A percentile compares a stretch with the other conserved stretches of the same genome.
Conservation (phyloP, 1,140 invertebrate species). For the Calliphora vicina region DNA sequence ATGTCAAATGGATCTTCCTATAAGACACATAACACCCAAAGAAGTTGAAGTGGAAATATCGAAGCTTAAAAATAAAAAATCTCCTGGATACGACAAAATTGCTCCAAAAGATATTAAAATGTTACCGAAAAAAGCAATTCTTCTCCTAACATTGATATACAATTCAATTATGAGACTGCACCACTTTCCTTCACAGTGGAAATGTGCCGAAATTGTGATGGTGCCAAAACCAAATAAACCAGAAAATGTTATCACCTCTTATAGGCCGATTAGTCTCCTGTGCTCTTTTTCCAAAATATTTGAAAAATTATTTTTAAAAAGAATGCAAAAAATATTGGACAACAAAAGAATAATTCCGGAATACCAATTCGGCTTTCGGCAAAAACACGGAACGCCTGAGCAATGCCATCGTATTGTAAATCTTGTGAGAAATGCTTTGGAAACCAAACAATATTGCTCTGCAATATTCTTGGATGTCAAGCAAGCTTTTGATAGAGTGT, state of each 20-base stretch:
- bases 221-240: neutral
- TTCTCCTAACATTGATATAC: conserved; percentile 37
- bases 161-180: conserved; percentile 37
- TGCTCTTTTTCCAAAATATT: conserved; percentile 50
- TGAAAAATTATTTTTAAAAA: conserved; percentile 48
- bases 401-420: neutral
- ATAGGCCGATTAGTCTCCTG: conserved; percentile 42
- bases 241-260: neutral
- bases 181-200: neutral
- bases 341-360: conserved; percentile 36
- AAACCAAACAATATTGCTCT: conserved; percentile 28
- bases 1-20: conserved; percentile 34
- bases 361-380: conserved; percentile 50
- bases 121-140: conserved; percentile 39
- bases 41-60: conserved; percentile 41
- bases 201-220: neutral
- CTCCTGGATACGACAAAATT: conserved; percentile 42
- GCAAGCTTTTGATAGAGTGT: conserved; percentile 37
- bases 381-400: conserved; percentile 39
- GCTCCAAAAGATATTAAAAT: conserved; percentile 32
- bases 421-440: neutral
- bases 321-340: conserved; percentile 42
- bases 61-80: conserved; percentile 42
- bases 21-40: conserved; percentile 1
- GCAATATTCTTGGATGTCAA: conserved; percentile 35